Percentiles rank a stretch among this genome's conserved stretches.
Conservation (phyloP, 1,140 invertebrate genomes). For the Littorina saxatilis region DNA sequence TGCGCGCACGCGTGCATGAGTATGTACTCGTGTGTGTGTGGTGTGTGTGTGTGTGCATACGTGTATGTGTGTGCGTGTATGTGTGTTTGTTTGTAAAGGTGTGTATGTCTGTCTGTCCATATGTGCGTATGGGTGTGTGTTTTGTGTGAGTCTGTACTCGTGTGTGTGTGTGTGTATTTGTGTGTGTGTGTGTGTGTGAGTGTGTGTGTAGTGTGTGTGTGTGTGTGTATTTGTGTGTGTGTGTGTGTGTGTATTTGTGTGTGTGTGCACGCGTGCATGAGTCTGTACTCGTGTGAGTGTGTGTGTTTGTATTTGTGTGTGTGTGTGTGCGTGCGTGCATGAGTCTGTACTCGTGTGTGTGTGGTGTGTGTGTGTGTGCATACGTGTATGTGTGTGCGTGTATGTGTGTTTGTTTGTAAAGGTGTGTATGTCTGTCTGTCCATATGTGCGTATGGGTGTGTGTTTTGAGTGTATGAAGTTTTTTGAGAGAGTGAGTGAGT, state of each 20-base stretch:
- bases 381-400: neutral
- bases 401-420: neutral
- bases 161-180: no score
- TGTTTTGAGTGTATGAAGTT: neutral
- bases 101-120: no score
- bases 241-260: neutral
- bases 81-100: no score
- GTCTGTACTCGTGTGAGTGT: no score
- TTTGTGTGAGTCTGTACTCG: neutral
- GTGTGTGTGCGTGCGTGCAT: neutral
- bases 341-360: neutral
- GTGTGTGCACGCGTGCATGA: no score
- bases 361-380: conserved; percentile 2
- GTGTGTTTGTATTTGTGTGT: neutral
- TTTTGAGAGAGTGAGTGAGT: neutral
- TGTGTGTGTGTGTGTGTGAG: no score
- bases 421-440: neutral
- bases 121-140: no score
- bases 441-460: neutral
- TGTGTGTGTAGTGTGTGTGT: neutral
- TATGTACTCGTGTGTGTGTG: no score
- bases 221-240: neutral
- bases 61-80: no score
- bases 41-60: no score
- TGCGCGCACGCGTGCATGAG: no score